These are phyloP conservation scores for Lycaena phlaeas DNA, from an alignment of 2,888 invertebrate species.

Conservation along the genomic window DNA sequence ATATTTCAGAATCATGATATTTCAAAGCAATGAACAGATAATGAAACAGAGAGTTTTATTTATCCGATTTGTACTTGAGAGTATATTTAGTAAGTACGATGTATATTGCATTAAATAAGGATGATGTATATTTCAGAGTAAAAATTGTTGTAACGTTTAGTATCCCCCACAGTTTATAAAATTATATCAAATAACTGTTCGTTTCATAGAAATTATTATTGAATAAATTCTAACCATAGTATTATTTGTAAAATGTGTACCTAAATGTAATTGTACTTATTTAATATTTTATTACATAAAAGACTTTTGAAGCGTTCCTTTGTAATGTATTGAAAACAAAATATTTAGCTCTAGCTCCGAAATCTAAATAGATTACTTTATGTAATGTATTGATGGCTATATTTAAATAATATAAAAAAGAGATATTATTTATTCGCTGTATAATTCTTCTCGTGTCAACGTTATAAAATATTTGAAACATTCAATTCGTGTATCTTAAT, in stretches of 20 bases:
- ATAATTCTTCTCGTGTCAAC: constrained; percentile 20
- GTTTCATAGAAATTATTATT: too few species aligned
- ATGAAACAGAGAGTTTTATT: too few species aligned
- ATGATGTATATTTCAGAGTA: too few species aligned
- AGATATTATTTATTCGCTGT: constrained; percentile 12
- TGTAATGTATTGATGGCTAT: constrained; percentile 2
- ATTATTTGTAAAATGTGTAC: background rate
- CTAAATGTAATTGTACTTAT: constrained; percentile 7
- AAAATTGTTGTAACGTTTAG: too few species aligned
- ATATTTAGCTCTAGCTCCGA: constrained; percentile 16
- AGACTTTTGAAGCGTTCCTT: constrained; percentile 24
- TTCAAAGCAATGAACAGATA: too few species aligned
- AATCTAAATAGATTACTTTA: constrained; percentile 16
- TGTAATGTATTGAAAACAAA: constrained; percentile 14
- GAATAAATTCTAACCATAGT: background rate
- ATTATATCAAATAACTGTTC: too few species aligned
- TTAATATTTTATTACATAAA: constrained; percentile 17
- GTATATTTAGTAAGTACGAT: too few species aligned
- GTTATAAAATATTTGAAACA: constrained; percentile 23
- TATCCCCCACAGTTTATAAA: too few species aligned
- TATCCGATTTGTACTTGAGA: too few species aligned
- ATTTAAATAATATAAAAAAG: background rate
- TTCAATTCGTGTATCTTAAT: constrained; percentile 28
- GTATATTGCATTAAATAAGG: too few species aligned
- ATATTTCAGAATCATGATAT: too few species aligned